Conservation (phyloP, 2,113 vertebrate species). For the Bufo gargarizans region DNA sequence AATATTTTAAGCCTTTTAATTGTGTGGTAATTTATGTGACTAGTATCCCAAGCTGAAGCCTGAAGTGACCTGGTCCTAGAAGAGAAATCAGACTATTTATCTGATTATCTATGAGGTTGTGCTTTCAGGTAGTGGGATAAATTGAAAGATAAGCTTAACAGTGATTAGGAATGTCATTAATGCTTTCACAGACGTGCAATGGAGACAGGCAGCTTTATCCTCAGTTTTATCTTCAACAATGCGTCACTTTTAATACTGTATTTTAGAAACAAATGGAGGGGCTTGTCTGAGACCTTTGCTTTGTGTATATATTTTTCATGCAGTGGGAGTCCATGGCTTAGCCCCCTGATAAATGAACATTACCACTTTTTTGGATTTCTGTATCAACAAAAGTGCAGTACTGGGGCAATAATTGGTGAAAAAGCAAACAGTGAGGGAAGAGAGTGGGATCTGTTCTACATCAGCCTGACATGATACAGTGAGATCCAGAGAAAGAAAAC, state of each 20-base stretch:
- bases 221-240: constrained; percentile 93
- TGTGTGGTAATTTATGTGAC: constrained; percentile 51
- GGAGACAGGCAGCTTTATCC: constrained; percentile 98
- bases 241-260: constrained; percentile 84
- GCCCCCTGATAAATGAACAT: constrained; percentile 94
- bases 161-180: constrained; percentile 90
- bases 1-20: constrained; percentile 52
- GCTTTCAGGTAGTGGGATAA: constrained; percentile 76
- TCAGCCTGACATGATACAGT: constrained; percentile 80
- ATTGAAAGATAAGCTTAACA: constrained; percentile 79
- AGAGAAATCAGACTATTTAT: constrained; percentile 58
- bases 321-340: constrained; percentile 78
- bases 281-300: constrained; percentile 82
- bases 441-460: constrained; percentile 81
- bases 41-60: constrained; percentile 42
- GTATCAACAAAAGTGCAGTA: constrained; percentile 87
- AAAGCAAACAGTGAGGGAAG: constrained; percentile 88
- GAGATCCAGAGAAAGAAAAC: constrained; percentile 63
- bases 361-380: constrained; percentile 88
- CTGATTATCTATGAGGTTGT: constrained; percentile 58
- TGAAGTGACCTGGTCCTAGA: constrained; percentile 43
- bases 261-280: constrained; percentile 90
- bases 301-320: constrained; percentile 95
- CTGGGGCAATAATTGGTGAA: constrained; percentile 88
- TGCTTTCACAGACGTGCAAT: constrained; percentile 86